Evolutionary conservation across 2,888 invertebrate genomes (phyloP).

Genomic region (Mythimna vitellina): DNA sequence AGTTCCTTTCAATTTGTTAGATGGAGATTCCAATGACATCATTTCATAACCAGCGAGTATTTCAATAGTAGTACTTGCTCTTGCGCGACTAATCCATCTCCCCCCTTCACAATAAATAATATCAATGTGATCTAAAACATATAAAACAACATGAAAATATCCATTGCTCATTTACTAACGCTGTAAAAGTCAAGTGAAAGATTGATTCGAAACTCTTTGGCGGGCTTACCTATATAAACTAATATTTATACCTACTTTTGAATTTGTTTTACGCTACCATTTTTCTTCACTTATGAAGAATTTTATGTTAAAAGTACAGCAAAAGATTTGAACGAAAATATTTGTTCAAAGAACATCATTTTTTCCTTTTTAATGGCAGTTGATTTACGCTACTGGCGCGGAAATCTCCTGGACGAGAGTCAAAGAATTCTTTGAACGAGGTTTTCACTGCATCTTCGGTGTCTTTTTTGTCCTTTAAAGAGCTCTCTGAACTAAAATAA

Average conservation of each 20-base stretch:
- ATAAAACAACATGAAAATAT: conserved; percentile 45
- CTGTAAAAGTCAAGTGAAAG: conserved; percentile 54
- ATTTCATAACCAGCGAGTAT: conserved; percentile 20
- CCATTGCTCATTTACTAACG: conserved; percentile 49
- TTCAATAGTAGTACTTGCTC: conserved; percentile 33
- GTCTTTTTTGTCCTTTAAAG: conserved; percentile 57
- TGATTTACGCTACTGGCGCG: conserved; percentile 61
- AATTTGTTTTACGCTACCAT: conserved; percentile 18
- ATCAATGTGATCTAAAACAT: conserved; percentile 41
- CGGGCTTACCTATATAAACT: conserved; percentile 23
- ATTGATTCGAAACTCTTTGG: conserved; percentile 42
- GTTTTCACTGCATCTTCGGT: conserved; percentile 59
- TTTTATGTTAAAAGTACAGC: conserved; percentile 41
- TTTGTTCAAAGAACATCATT: conserved; percentile 60
- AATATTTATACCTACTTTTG: conserved; percentile 18
- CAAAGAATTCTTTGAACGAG: conserved; percentile 67
- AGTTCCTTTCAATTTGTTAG: conserved; percentile 22
- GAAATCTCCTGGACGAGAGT: conserved; percentile 62
- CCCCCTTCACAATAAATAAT: conserved; percentile 31
- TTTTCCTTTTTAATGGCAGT: conserved; percentile 66
- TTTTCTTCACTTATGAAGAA: conserved; percentile 22
- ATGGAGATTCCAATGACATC: background rate
- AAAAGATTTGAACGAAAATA: conserved; percentile 50
- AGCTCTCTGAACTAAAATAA: conserved; percentile 58
- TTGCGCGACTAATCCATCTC: conserved; percentile 45